phyloP scores from a whole-genome alignment of 2,888 invertebrate genomes.

The Plagodis dolabraria region DNA sequence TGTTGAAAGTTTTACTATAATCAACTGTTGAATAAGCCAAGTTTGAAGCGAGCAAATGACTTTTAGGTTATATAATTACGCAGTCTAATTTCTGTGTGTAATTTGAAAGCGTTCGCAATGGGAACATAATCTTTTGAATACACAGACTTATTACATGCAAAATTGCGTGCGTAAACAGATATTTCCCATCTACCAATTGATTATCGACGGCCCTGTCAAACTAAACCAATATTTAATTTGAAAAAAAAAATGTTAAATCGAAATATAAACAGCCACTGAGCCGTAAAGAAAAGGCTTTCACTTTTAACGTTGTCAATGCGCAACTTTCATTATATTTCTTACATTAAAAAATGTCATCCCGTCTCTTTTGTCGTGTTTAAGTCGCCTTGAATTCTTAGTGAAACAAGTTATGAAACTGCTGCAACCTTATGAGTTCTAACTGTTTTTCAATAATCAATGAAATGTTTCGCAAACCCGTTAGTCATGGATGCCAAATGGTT shows the following conservation, averaged over 20 bases:
- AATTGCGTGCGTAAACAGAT: constrained; percentile 22
- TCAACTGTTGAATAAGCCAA: not conserved
- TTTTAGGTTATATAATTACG: constrained; percentile 10
- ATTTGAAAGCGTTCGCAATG: constrained; percentile 22
- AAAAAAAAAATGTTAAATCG: constrained; percentile 50
- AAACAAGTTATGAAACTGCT: constrained; percentile 28
- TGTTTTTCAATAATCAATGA: constrained; percentile 31
- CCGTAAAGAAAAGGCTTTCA: constrained; percentile 63
- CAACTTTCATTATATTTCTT: constrained; percentile 46
- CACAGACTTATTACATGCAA: constrained; percentile 9
- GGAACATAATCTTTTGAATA: constrained; percentile 31
- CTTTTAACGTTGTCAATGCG: constrained; percentile 56
- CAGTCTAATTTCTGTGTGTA: constrained; percentile 12
- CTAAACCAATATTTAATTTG: constrained; percentile 61
- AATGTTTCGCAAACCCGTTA: constrained; percentile 32
- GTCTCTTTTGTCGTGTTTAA: constrained; percentile 28
- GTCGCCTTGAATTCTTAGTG: constrained; percentile 26
- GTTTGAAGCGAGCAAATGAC: not conserved
- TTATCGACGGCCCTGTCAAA: constrained; percentile 47
- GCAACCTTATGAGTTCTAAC: constrained; percentile 28
- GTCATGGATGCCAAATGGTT: constrained; percentile 31
- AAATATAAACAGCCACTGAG: constrained; percentile 49
- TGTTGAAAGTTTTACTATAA: too few species aligned
- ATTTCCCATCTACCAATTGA: constrained; percentile 45
- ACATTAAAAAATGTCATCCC: constrained; percentile 30